These are phyloP conservation scores for Trogon melanurus DNA, from an alignment of 2,113 vertebrate genomes.

Conservation along the genomic window DNA sequence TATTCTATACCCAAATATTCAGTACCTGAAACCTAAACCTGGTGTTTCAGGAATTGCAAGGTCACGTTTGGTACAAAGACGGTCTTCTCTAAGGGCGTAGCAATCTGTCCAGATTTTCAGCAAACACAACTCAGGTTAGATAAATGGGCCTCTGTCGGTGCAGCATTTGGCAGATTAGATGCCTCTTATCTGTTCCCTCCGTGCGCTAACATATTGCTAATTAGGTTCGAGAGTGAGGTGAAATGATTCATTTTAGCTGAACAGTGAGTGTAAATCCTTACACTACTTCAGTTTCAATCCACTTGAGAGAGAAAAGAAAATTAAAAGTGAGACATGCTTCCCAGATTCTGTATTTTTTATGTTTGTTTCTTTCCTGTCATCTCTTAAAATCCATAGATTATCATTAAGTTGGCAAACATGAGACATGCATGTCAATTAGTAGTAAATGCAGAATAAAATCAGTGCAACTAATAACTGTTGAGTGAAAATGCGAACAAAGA, in stretches of 20 bases:
- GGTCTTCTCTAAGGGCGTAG: not conserved
- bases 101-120: constrained; percentile 57
- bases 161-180: constrained; percentile 60
- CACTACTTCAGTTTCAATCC: constrained; percentile 5
- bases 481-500: not conserved
- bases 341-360: not conserved
- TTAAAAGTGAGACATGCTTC: not conserved
- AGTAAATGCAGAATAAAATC: constrained; percentile 15
- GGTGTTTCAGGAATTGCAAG: constrained; percentile 27
- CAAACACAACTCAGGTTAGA: not conserved
- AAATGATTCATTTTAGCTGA: constrained; percentile 61
- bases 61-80: not conserved
- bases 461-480: not conserved
- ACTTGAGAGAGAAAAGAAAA: constrained; percentile 13
- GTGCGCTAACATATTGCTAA: constrained; percentile 62
- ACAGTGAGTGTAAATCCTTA: constrained; percentile 41
- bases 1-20: not conserved
- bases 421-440: not conserved
- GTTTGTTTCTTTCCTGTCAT: not conserved
- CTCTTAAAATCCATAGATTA: not conserved
- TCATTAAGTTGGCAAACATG: not conserved
- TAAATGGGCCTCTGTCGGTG: constrained; percentile 55
- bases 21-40: not conserved
- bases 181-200: constrained; percentile 59
- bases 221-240: constrained; percentile 51